Base-by-base conservation (phyloP, 1,140 invertebrate species). In the Bicyclus anynana region DNA sequence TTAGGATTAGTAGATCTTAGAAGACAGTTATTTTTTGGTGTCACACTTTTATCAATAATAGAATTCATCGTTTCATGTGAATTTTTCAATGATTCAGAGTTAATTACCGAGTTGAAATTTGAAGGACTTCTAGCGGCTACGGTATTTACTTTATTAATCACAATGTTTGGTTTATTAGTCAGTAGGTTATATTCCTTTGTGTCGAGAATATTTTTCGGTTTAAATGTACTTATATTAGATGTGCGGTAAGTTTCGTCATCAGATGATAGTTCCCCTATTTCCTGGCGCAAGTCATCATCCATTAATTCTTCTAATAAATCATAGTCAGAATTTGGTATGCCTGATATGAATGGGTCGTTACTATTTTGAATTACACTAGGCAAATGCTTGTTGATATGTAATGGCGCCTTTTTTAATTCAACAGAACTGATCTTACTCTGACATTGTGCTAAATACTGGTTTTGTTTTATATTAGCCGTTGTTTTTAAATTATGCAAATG, bases 281-380 rank as follows among this genome's bases (percentile, higher is more conserved):
- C 85, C 70, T 80, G 72, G 10, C 79, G 69, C 23, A 88, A 59
- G 21, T 87, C 85, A 53, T 87, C 82, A 58, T 86, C 84, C 71
- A 88, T 84, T 37, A 85, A 64, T 64, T 85, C 85, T 33, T 81
- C 82, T 65, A 88, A 56, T 12, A 87, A 55, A 59, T 85, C 82
- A 55, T 83, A 85, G 50, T 87, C 84, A 10, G 79, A 77, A 63
- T 77, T 81, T 0, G 58, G 71, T 63, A 80, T 74, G 5, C 73
- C 74, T 6, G 84, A 77, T 70, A 77, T 79, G 38, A 84, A 78
- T 12, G 74, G 74, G 59, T 84, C 74, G 21, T 53, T 59, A 40
- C 37, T 27, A 53, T 69, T 64, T 44, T 61, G 54, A 23, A 53
- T 58, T n/a, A 53, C 47, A 50, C 35, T 40, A 27, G 48, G 29